Conservation (phyloP, 2,797 vertebrate genomes). For the Tinamus major region DNA sequence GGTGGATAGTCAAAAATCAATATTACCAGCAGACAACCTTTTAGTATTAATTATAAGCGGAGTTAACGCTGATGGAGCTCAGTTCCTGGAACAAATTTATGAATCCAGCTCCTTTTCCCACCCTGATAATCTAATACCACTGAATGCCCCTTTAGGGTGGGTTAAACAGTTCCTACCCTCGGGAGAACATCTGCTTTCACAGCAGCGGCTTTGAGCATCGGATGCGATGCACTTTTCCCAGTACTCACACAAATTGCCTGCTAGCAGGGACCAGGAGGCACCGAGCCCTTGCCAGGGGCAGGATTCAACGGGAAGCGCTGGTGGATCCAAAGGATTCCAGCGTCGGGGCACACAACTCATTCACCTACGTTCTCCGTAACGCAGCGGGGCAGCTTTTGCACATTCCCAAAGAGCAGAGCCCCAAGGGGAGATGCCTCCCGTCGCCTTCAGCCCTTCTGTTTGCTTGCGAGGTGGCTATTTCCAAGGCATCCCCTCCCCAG, state of each 20-base stretch:
- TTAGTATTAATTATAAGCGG: not conserved
- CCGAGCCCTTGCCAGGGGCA: not conserved
- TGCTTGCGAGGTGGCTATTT: not conserved
- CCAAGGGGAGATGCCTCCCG: too few species aligned
- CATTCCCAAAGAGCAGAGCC: too few species aligned
- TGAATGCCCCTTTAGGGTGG: not conserved
- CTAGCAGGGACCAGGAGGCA: not conserved
- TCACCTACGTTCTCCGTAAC: too few species aligned
- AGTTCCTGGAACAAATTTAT: not conserved
- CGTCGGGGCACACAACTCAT: too few species aligned
- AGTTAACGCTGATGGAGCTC: rapidly evolving
- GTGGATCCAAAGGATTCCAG: not conserved
- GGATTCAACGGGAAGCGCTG: not conserved
- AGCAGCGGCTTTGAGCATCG: not conserved
- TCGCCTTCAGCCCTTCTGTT: not conserved
- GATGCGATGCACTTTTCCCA: not conserved
- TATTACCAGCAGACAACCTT: not conserved
- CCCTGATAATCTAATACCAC: not conserved
- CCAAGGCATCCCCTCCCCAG: not conserved
- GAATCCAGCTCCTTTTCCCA: not conserved
- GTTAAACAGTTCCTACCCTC: not conserved
- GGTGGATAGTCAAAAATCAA: not conserved
- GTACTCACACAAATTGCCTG: not conserved
- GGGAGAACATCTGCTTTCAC: not conserved
- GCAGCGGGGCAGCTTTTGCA: too few species aligned